Evolutionary conservation across 2,113 vertebrate genomes (phyloP), one percentile per base, ranked within the genome.

Genomic region (Pampusana beccarii): DNA sequence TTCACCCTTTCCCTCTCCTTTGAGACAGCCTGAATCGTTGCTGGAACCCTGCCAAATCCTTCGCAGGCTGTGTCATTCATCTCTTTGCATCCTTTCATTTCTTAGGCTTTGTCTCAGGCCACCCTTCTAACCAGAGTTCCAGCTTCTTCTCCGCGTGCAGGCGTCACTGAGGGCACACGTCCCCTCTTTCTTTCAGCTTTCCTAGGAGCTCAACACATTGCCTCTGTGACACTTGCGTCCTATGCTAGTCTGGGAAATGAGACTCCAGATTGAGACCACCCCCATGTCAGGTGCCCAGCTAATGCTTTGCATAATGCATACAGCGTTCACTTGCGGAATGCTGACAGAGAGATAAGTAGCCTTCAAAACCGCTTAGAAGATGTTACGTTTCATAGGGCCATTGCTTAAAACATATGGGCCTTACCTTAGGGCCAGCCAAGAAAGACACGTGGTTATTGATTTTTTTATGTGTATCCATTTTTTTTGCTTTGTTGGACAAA

Each of bases 211-310:
- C 90, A 92, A 78, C 92, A 91, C 96, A 75, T 95, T 96, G 86
- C 80, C 58, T 92, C 73, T 16, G n/a, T 77, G 86, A 91, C 93
- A 92, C 84, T 95, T 82, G 58, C 42, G 54, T 90, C 86, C 66
- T 65, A 58, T 96, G 88, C 86, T 96, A 94, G 95, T 93, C 96
- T 94, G 92, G 80, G 91, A 94, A 92, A 81, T 81, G 65, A 92
- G 83, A 92, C 88, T 96, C 95, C 96, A 97, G 96, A 96, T 95
- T 96, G 96, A 88, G 96, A 88, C 88, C 96, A 96, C 91, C 92
- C 96, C 91, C 95, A 94, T 94, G 87, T 97, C 96, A 95, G 91
- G 94, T 96, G 94, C 90, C 87, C 90, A 91, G 81, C 40, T 97
- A 88, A 86, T 91, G 91, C 72, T 84, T 81, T 93, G 86, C 91